Percentiles rank a stretch among this genome's conserved stretches.
Evolutionary conservation across 92 coral and sea anemone genomes (phyloP).

Genomic region (Siderastrea radians): DNA sequence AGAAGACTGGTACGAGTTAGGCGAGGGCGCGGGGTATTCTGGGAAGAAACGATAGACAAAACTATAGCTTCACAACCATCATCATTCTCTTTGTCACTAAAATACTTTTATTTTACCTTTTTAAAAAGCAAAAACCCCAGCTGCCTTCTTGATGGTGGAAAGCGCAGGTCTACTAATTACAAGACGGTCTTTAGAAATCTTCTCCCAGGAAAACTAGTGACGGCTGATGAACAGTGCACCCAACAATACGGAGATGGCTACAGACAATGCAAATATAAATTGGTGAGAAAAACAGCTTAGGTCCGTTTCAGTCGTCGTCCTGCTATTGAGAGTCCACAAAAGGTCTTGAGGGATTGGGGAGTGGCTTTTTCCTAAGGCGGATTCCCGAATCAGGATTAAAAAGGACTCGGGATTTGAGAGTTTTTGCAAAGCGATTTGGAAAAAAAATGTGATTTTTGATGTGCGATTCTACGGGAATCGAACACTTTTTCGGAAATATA

Average conservation of each 20-base stretch:
- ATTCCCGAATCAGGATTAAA: no score
- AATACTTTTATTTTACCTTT: background rate
- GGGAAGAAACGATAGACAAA: no score
- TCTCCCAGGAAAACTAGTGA: constrained; percentile 81
- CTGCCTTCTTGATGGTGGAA: constrained; percentile 16
- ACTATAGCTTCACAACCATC: no score
- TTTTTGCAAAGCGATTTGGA: no score
- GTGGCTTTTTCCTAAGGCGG: no score
- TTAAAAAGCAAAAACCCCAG: background rate
- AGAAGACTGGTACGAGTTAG: no score
- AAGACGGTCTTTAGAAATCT: constrained; percentile 14
- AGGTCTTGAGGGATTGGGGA: background rate
- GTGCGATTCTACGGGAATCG: no score
- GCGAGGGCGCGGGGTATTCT: no score
- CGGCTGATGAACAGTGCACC: constrained; percentile 83
- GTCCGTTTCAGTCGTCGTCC: background rate
- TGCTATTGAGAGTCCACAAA: background rate
- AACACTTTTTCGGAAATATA: no score
- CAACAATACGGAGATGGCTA: constrained; percentile 65
- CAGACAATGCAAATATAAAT: constrained; percentile 61
- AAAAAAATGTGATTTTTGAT: no score
- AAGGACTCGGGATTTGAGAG: no score
- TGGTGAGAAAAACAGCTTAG: constrained; percentile 13
- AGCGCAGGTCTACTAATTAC: background rate
- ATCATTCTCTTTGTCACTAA: no score